phyloP scores from a whole-genome alignment of 2,888 invertebrate genomes.

The Erynnis tages region DNA sequence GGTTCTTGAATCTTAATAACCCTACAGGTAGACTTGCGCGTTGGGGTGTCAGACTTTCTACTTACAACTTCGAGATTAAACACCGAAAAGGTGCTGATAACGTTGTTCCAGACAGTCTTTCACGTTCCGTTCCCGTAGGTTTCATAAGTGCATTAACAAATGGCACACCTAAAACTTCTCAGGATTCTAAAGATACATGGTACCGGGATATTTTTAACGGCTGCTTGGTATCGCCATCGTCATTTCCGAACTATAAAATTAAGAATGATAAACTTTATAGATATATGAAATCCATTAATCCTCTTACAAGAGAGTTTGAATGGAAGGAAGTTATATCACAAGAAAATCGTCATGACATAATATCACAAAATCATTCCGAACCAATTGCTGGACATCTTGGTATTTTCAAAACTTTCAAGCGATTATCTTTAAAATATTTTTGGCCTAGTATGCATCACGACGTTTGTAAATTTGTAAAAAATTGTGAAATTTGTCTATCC shows the following conservation, averaged over 20 bases:
- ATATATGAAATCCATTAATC: constrained; percentile 25
- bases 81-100: constrained; percentile 37
- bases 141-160: not conserved
- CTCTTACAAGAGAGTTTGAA: constrained; percentile 31
- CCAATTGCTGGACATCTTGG: constrained; percentile 21
- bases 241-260: constrained; percentile 19
- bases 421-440: constrained; percentile 23
- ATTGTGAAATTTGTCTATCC: constrained; percentile 4
- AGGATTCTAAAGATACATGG: constrained; percentile 29
- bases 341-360: constrained; percentile 26
- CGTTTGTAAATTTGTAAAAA: too few species aligned
- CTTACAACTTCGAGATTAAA: constrained; percentile 35
- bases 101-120: constrained; percentile 35
- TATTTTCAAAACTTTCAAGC: constrained; percentile 35
- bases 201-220: constrained; percentile 31
- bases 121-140: constrained; percentile 28
- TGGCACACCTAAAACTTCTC: not conserved
- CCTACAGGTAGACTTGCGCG: constrained; percentile 37
- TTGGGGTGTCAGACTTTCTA: constrained; percentile 36
- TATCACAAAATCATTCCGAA: constrained; percentile 16
- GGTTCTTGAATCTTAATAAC: constrained; percentile 29
- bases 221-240: constrained; percentile 25
- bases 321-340: constrained; percentile 34
- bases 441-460: constrained; percentile 28
- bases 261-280: constrained; percentile 22